These are phyloP conservation scores for Hybos culiciformis DNA, from an alignment of 2,888 invertebrate genomes.

Conservation along the genomic window DNA sequence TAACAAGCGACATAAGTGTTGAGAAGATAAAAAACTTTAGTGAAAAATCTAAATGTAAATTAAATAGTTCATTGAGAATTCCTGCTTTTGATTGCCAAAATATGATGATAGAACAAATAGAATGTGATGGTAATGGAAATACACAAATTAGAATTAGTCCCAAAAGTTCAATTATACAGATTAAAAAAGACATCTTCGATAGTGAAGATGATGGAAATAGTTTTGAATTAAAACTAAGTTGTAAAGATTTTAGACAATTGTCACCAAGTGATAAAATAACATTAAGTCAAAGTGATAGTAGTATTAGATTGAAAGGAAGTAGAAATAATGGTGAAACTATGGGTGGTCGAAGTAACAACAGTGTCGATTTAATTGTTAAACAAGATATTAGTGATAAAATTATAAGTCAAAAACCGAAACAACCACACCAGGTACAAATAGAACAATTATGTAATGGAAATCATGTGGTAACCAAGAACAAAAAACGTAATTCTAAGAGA, in stretches of 20 bases:
- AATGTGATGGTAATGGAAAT: constrained; percentile 13
- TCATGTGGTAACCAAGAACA: background rate
- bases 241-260: background rate
- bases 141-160: constrained; percentile 1
- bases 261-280: background rate
- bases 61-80: background rate
- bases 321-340: no score
- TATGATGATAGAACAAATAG: constrained; percentile 8
- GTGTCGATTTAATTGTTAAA: no score
- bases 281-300: no score
- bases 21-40: background rate
- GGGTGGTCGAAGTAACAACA: no score
- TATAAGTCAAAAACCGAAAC: no score
- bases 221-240: background rate
- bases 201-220: background rate
- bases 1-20: no score
- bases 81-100: background rate
- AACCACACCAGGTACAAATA: background rate
- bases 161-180: no score
- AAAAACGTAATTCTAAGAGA: background rate
- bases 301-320: no score
- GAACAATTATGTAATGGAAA: background rate
- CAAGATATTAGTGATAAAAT: no score
- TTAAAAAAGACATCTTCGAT: no score
- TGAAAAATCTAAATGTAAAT: background rate